These are phyloP conservation scores for Phrynocephalus guinanensis DNA, from an alignment of 2,797 vertebrate genomes.

Conservation along the genomic window DNA sequence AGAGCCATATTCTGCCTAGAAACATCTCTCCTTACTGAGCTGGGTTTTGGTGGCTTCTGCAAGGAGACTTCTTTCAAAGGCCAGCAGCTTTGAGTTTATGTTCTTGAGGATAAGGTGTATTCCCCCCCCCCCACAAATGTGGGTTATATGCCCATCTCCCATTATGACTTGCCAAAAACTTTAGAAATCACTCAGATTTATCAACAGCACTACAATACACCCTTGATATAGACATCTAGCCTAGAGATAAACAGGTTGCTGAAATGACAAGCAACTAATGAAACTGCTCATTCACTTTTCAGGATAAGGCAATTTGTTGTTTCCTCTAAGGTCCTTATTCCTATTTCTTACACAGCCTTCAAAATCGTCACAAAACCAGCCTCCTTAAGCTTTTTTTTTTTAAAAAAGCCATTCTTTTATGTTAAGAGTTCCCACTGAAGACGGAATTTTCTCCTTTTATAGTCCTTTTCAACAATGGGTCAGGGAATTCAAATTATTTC, in stretches of 20 bases:
- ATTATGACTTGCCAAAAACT: not conserved
- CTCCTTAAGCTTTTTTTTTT: not conserved
- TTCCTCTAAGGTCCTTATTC: too few relatives aligned
- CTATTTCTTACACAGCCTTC: not conserved
- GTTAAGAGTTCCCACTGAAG: conserved; percentile 37
- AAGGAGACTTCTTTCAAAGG: not conserved
- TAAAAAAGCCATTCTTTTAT: not conserved
- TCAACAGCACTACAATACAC: not conserved
- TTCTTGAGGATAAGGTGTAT: not conserved
- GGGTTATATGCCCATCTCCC: not conserved
- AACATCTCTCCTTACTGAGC: not conserved
- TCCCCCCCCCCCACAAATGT: not conserved
- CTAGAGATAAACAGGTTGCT: not conserved
- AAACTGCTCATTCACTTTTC: not conserved
- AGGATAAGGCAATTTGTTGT: not conserved
- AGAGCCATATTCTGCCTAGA: not conserved
- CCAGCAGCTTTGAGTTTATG: not conserved
- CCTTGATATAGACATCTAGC: not conserved
- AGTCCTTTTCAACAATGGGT: conserved; percentile 46
- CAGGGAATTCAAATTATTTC: conserved; percentile 57
- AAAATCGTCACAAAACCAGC: not conserved
- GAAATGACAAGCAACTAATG: not conserved
- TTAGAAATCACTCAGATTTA: conserved; percentile 9
- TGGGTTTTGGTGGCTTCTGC: not conserved
- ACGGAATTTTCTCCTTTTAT: conserved; percentile 56